Base-by-base conservation (phyloP, 2,888 invertebrate genomes). In the Harpalus rufipes region DNA sequence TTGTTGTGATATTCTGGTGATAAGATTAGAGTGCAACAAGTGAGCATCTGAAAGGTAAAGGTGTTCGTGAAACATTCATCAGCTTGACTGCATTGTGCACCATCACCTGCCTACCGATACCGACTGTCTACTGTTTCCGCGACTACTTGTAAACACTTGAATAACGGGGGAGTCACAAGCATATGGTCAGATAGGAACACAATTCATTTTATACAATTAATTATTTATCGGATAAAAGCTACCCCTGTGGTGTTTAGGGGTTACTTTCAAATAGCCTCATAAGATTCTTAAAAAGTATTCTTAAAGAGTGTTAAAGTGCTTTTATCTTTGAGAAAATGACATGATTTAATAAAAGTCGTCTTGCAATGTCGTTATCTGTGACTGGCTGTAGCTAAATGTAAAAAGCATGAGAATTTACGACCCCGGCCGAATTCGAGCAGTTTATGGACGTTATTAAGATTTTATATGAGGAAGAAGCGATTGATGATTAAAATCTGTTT, bases 41-140 rank as follows among this genome's bases (percentile, higher is more conserved):
- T 78, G 78, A 78, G 72, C 72, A 56, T 78, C 78, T 78, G 59
- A 78, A 25, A 21, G 16, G 58, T 18, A 56, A 76, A 78, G 78
- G 78, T 78, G 78, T 78, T 78, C 78, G 59, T 78, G 78, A 39
- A 56, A 56, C 59, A 78, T 78, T 78, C 78, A 78, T 78, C 78
- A 78, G n/a, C 58, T 58, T 78, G 59, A 21, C 56, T 21, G 44
- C 44, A 51, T 51, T 51, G 14, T 41, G 44, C 72, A 74, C 72
- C 41, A 74, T 41, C 72, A 74, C 44, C 44, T 74, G 72, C 72
- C 51, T 44, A 74, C 72, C 72, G 41, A 74, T 21, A 21, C 32
- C 5, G 32, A 32, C 72, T 74, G 72, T 74, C 72, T 74, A 74
- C 72, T 74, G 72, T 74, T 74, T 74, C 72, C 72, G 72, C 72